Conservation (phyloP, 2,888 invertebrate genomes). For the Dendrolimus houi region DNA sequence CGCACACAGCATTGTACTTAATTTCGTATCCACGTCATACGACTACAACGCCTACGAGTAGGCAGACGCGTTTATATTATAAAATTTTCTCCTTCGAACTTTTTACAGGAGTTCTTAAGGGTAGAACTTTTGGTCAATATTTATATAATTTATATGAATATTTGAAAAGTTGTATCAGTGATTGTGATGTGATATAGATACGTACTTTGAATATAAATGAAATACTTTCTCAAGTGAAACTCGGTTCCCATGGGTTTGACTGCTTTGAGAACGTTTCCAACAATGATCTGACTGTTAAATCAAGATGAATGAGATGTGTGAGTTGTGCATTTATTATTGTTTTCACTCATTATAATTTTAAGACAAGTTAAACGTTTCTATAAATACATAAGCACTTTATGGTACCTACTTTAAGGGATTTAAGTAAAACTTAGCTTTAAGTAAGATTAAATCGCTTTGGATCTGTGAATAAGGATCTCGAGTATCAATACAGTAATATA, state of each 20-base stretch:
- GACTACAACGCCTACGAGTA: constrained; percentile 60
- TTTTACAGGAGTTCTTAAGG: constrained; percentile 14
- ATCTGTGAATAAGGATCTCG: too few species aligned
- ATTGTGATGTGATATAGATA: not conserved
- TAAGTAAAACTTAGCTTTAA: too few species aligned
- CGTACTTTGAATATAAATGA: constrained; percentile 11
- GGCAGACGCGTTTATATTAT: constrained; percentile 50
- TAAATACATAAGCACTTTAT: too few species aligned
- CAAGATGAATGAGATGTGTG: constrained; percentile 63
- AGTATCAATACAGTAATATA: too few species aligned
- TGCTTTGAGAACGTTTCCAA: constrained; percentile 2
- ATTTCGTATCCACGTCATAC: constrained; percentile 65
- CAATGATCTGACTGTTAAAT: constrained; percentile 7
- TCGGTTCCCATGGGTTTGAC: constrained; percentile 33
- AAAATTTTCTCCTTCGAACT: constrained; percentile 15
- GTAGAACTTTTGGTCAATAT: constrained; percentile 24
- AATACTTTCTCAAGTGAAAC: constrained; percentile 42
- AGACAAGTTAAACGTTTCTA: too few species aligned
- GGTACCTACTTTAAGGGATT: too few species aligned
- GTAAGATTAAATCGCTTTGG: too few species aligned
- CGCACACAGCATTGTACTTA: constrained; percentile 41
- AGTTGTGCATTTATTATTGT: constrained; percentile 22
- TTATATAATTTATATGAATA: constrained; percentile 6
- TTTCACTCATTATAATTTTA: too few species aligned
- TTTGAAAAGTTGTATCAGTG: constrained; percentile 10